Base-by-base conservation (phyloP, 2,888 invertebrate genomes). In the Diadegma fenestrale region DNA sequence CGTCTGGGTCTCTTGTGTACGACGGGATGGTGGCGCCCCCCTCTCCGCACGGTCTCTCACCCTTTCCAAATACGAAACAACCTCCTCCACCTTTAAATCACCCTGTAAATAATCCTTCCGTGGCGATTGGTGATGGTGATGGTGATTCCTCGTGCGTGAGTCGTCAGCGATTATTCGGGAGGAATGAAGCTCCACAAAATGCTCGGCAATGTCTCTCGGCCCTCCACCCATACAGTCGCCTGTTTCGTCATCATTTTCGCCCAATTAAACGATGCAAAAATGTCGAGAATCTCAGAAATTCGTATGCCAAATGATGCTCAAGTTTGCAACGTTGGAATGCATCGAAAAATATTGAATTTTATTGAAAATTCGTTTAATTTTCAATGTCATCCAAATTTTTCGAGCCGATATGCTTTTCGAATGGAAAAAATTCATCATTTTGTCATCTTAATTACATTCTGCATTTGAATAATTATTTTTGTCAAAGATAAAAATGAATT, bases 1-100 rank as follows among this genome's bases (percentile, higher is more conserved):
- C 0, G 94, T 94, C 82, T 94, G 94, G 0, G 94, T 94, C 87
- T 93, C 93, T 82, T 94, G 94, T 0, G 94, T 93, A 45, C 94
- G 89, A 10, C 94, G 90, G 0, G 92, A 89, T 1, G 94, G 93
- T 26, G 93, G 93, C 6, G 92, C 92, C 10, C 89, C 88, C 2
- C 93, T 89, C 71, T 93, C 93, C 0, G 94, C 94, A 0, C 91
- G 88, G 26, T 94, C 94, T 1, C 93, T 90, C 48, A 94, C 89
- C 85, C 91, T 91, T 81, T 94, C 94, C 80, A 94, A 87, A 85
- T 94, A 94, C 2, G 88, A 61, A 10, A 92, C 89, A 12, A 93
- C 88, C 6, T 94, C 93, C 41, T 93, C 93, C 45, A 91, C 80
- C 72, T 92, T 93, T 5, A 92, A 71, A 37, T 93, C 93, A 3